Evolutionary conservation across 2,888 invertebrate genomes (phyloP), one percentile per base, ranked within the genome.

Genomic region (Andricus quercusramuli): DNA sequence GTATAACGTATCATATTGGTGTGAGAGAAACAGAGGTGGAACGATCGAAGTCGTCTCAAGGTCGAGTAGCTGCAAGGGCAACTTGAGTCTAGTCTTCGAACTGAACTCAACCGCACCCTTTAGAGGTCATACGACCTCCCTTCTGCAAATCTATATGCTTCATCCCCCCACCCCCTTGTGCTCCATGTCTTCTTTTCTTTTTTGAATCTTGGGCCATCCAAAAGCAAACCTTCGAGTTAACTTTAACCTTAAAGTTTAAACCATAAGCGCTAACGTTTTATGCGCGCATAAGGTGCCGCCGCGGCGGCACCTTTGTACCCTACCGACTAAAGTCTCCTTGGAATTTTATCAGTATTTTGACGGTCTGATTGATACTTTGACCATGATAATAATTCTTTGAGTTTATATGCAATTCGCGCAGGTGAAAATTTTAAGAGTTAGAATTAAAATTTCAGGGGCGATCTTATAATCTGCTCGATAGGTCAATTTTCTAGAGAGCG

Each of bases 21-120:
- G 86, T 85, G 86, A 86, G 85, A 86, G 86, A n/a, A n/a, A 9
- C 56, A 20, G 85, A 85, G 89, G 88, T 84, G 84, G 85, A 85
- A 85, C 85, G 86, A 83, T 81, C 86, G 85, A 83, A 84, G 85
- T 85, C 85, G 91, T 91, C 91, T 91, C 91, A 91, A 91, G 91
- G 91, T 88, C 91, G 86, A 86, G 86, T 88, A 88, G 89, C 88
- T 89, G 89, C 91, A 91, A 91, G 91, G 90, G 91, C 90, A 91
- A 88, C 89, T 88, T 88, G 90, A 88, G 89, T 89, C 89, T 90
- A 89, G 89, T 85, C 91, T 88, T 80, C 79, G 82, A 84, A 82
- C 81, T 78, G 85, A 89, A 88, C 87, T 86, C 86, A 86, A 87
- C 90, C 90, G 90, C 91, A 90, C 91, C 91, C 91, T 92, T 90